Evolutionary conservation across 2,888 invertebrate genomes (phyloP), one percentile per base, ranked within the genome.

Genomic region (Cheilosia pagana): DNA sequence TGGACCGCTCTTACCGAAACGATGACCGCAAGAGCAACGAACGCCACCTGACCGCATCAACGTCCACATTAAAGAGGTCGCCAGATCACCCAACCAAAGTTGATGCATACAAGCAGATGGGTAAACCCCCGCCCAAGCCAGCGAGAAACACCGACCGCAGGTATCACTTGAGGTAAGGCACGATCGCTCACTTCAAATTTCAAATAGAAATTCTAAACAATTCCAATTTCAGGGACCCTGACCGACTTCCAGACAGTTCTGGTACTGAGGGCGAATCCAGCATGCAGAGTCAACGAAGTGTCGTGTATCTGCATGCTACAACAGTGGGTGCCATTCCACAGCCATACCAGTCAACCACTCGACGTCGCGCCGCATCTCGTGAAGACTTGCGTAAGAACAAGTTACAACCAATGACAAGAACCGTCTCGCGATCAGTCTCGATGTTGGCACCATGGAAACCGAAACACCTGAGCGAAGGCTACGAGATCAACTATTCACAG

Each of bases 241-340:
- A 91, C 74, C 91, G 91, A 35, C 90, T 91, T 86, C 92, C 91
- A 8, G 92, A 92, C 82, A 92, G 92, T 65, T 92, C 92, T 6
- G 95, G 95, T 88, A 95, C 95, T 0, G 95, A 95, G 89, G 95
- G 95, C 0, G 95, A 95, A 88, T 94, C 94, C 74, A 96, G 96
- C 89, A 95, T 96, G 88, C 96, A 96, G 89, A 96, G 96, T 71
- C 96, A 96, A 90, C 94, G 96, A 89, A 96, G 96, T 89, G 95
- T 96, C 21, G 96, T 97, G 21, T 97, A 96, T 90, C 93, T 97
- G 65, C 97, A 97, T 89, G 96, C 96, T 65, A 96, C 96, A 59
- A 96, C 96, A 94, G 96, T 97, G 89, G 96, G 96, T 77, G 96
- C 96, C 91, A 97, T 97, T 90, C 96, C 97, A 19, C 95, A 95